phyloP scores from a whole-genome alignment of 2,888 invertebrate genomes.

The Rhamphomyia laevipes region DNA sequence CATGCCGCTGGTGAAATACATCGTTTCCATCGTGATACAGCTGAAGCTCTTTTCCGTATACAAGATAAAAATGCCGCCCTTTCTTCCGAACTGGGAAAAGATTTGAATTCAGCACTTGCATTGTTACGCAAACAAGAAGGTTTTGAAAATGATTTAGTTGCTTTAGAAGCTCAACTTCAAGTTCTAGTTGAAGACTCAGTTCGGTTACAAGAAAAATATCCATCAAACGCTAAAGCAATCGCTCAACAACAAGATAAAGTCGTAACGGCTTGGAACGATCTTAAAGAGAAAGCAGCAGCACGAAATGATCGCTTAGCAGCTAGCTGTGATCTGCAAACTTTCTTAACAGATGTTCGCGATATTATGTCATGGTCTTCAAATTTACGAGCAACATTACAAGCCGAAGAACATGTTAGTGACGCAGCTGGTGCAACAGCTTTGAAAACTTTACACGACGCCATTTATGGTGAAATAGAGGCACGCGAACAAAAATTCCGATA shows the following conservation, averaged over 20 bases:
- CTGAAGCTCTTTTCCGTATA: constrained; percentile 78
- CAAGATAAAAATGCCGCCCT: constrained; percentile 82
- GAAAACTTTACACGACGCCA: constrained; percentile 70
- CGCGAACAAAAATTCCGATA: constrained; percentile 67
- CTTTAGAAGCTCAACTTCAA: constrained; percentile 82
- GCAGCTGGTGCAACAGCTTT: constrained; percentile 69
- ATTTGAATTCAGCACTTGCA: constrained; percentile 74
- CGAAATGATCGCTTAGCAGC: constrained; percentile 72
- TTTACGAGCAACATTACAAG: constrained; percentile 61
- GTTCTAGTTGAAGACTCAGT: constrained; percentile 88
- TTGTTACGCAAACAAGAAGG: constrained; percentile 80
- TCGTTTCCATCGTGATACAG: constrained; percentile 91
- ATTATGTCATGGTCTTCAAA: constrained; percentile 79
- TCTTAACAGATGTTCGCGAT: constrained; percentile 76
- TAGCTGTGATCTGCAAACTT: constrained; percentile 80
- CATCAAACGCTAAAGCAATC: constrained; percentile 86
- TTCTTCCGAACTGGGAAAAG: constrained; percentile 66
- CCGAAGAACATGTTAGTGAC: constrained; percentile 72
- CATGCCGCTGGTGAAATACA: constrained; percentile 95
- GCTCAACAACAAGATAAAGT: constrained; percentile 77
- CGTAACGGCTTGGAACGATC: constrained; percentile 72
- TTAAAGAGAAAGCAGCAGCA: constrained; percentile 72
- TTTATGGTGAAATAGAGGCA: constrained; percentile 79
- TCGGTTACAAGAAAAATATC: constrained; percentile 75
- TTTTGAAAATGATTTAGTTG: constrained; percentile 85